Base-by-base conservation (phyloP, 2,797 vertebrate genomes). In the Pygocentrus nattereri region DNA sequence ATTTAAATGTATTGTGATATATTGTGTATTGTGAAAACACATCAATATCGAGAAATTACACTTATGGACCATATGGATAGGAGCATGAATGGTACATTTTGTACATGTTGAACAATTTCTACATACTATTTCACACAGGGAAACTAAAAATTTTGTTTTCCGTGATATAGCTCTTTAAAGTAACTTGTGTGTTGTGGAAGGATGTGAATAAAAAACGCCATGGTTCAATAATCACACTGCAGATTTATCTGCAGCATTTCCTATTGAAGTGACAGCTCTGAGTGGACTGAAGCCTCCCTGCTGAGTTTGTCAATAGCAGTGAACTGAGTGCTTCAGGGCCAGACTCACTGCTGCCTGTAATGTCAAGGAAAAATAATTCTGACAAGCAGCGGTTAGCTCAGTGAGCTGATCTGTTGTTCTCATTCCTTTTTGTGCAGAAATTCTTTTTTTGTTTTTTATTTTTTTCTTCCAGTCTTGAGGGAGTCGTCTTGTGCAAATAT, bases 251-350 rank as follows among this genome's bases (percentile, higher is more conserved):
- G 68, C 69, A n/a, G 58, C 18, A 65, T 65, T 47, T 77, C 31
- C 65, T 54, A 76, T 78, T 83, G 79, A 80, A 82, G 49, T 59
- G 56, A 68, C 68, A 56, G 54, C 67, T 65, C 47, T 85, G 77
- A 87, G 71, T 82, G 41, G 50, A 80, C 68, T 59, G 41, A 31
- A 68, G 68, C 34, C 21, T 83, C 87, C 69, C 61, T 62, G 69
- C 80, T 84, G 78, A 54, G 64, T 61, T 13, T 25, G 61, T 79
- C 82, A 44, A 79, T 82, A 50, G 71, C 52, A 74, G 54, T 7
- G 23, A 64, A 73, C 67, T 31, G 8, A 4, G 30, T 61, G 27
- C 56, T 75, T 19, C 61, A 6, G 61, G 27, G 61, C 59, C 15
- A 11, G 12, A 62, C 27, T 18, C 61, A 0, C 8, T 34, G 7